Conservation (phyloP, 2,113 vertebrate genomes). For the Bufo gargarizans region DNA sequence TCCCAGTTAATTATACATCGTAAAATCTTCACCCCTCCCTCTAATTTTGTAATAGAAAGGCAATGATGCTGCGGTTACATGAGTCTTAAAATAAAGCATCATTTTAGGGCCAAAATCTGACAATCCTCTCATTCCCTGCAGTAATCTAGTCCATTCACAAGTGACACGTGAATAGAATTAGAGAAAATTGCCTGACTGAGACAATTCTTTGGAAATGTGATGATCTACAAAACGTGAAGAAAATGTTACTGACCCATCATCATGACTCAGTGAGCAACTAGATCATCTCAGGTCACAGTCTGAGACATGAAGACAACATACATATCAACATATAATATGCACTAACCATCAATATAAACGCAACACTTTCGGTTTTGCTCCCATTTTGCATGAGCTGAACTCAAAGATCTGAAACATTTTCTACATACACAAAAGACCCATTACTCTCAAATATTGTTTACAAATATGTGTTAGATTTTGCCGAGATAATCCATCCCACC, state of each 20-base stretch:
- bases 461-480: no score
- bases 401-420: no score
- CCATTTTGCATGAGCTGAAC: no score
- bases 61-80: not conserved
- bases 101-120: not conserved
- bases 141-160: not conserved
- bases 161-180: not conserved
- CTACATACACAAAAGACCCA: no score
- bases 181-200: not conserved
- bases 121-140: not conserved
- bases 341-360: no score
- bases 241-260: not conserved
- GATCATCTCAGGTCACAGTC: not conserved
- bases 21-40: not conserved
- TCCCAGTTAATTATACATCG: not conserved
- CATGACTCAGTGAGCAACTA: not conserved
- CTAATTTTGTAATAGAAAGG: not conserved
- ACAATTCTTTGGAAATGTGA: not conserved
- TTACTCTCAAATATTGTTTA: no score
- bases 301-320: not conserved
- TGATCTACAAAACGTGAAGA: not conserved
- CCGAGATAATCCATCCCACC: no score
- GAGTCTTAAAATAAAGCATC: not conserved
- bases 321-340: no score
- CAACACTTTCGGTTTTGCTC: no score